Evolutionary conservation across 2,888 invertebrate species (phyloP), one percentile per base, ranked within the genome.

Genomic region (Nomada flava): DNA sequence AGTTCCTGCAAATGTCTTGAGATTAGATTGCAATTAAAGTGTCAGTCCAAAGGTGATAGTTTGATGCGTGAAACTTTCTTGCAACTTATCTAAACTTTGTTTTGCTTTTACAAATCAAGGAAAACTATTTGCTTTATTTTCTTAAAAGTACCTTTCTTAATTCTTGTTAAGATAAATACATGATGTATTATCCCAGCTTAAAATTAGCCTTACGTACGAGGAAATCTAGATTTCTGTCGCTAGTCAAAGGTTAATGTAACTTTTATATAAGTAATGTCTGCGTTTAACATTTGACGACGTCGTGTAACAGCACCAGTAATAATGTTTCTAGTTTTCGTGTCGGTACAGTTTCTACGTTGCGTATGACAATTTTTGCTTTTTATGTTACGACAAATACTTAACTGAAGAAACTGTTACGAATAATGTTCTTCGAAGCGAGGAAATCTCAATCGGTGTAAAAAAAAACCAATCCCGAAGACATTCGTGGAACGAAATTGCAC

Each of bases 281-380:
- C 20, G 3, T 2, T 26, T 26, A 26, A 5, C 57, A 26, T 15
- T 57, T 9, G 13, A 57, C 18, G 63, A 20, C 23, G 23, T 9
- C 26, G 15, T 13, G 57, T 57, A 68, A 44, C 36, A 44, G 7
- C 42, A 18, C 9, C 23, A 26, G 9, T 15, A 18, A 5, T 23
- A 44, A 9, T 15, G 3, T 20, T 53, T 53, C 53, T 65, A 23
- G 53, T 5, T 52, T n/a, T 7, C 29, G 26, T 13, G n/a, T 65
- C 53, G 53, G 65, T 65, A n/a, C 52, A 9, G 26, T 4, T n/a
- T 26, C 65, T 29, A 68, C 44, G 68, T 11, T 23, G 18, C 42
- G 4, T 10, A 15, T 10, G 57, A 44, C 26, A 59, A 68, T 10
- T 1, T 23, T 9, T 20, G 11, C 4, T 42, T 57, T 11, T 11